Evolutionary conservation across 2,888 invertebrate species (phyloP).

Genomic region (Pherbina coryleti): DNA sequence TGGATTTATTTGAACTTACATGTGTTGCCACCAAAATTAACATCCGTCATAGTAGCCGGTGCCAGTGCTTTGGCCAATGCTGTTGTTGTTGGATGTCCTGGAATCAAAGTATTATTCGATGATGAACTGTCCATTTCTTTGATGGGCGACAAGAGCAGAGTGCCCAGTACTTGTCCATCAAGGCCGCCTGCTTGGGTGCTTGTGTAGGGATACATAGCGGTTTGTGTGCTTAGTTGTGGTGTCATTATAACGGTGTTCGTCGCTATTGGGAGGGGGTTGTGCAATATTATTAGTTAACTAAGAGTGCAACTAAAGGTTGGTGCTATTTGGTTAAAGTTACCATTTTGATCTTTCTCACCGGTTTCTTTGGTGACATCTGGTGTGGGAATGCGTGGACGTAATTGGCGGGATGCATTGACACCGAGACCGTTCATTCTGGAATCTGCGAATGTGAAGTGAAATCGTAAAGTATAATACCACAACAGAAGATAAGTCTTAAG

Average conservation of each 20-base stretch:
- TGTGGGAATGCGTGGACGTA: conserved; percentile 89
- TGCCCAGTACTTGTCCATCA: conserved; percentile 82
- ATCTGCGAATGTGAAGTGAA: conserved; percentile 66
- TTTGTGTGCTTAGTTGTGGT: conserved; percentile 73
- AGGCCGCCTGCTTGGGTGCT: conserved; percentile 65
- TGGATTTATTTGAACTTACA: conserved; percentile 48
- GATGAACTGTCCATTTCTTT: conserved; percentile 85
- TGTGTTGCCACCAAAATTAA: conserved; percentile 48
- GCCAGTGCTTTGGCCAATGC: conserved; percentile 85
- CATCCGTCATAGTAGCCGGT: conserved; percentile 65
- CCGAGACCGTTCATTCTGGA: conserved; percentile 76
- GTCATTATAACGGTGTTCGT: conserved; percentile 76
- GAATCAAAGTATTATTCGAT: conserved; percentile 80
- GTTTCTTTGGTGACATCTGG: conserved; percentile 89
- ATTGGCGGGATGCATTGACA: conserved; percentile 72
- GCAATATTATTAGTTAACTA: conserved; percentile 63
- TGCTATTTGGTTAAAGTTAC: conserved; percentile 69
- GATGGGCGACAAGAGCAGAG: conserved; percentile 83
- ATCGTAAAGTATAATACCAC: neutral
- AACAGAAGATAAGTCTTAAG: too few species aligned
- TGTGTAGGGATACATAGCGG: conserved; percentile 69
- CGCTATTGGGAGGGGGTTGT: conserved; percentile 60
- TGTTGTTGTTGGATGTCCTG: conserved; percentile 80
- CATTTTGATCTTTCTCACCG: conserved; percentile 75
- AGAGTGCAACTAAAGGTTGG: conserved; percentile 47